phyloP scores from a whole-genome alignment of 2,113 vertebrate species.

The Catharus fuscescens region DNA sequence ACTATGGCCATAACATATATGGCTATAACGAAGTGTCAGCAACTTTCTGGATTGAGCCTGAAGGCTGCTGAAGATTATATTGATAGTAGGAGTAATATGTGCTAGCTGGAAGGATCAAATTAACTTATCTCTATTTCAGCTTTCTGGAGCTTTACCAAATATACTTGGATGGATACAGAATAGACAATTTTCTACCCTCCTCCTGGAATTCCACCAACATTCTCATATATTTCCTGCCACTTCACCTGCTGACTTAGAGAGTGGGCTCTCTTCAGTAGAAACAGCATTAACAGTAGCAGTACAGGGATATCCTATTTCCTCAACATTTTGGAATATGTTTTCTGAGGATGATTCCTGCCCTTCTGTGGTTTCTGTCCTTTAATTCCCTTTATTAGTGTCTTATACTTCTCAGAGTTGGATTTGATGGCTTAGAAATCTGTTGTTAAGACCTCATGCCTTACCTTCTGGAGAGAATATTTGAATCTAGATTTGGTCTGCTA shows the following conservation, averaged over 20 bases:
- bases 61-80: not conserved
- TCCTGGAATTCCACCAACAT: not conserved
- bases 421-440: not conserved
- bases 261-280: not conserved
- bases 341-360: not conserved
- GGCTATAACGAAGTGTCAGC: not conserved
- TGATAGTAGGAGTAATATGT: not conserved
- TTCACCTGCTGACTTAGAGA: not conserved
- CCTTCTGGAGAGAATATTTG: not conserved
- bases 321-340: not conserved
- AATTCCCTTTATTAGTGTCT: not conserved
- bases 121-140: not conserved
- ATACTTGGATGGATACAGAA: not conserved
- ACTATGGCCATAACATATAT: not conserved
- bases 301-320: not conserved
- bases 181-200: not conserved
- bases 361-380: not conserved
- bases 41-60: not conserved
- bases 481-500: not conserved
- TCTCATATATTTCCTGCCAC: not conserved
- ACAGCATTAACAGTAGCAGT: not conserved
- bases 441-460: not conserved
- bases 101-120: not conserved
- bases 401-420: not conserved
- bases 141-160: not conserved